Conservation (phyloP, 2,888 invertebrate genomes). For the Dorcus parallelipipedus region DNA sequence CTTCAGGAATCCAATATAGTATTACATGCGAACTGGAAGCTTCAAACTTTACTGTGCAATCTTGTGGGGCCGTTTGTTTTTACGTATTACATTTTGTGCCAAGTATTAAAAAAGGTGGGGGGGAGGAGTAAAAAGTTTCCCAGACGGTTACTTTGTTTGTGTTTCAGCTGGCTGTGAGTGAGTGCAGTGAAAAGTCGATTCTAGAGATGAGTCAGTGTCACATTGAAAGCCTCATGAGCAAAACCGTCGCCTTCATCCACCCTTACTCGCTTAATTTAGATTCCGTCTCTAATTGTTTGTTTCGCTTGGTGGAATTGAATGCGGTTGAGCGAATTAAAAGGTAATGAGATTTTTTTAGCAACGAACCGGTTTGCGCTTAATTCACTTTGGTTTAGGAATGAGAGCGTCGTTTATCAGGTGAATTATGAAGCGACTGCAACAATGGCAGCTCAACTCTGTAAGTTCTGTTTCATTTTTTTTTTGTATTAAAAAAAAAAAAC, state of each 20-base stretch:
- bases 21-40: slow-evolving; percentile 42
- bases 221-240: slow-evolving; percentile 53
- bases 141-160: not conserved
- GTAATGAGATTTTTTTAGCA: slow-evolving; percentile 24
- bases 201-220: slow-evolving; percentile 58
- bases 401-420: no score
- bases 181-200: slow-evolving; percentile 53
- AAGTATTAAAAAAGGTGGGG: slow-evolving; percentile 53
- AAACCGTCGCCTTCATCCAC: slow-evolving; percentile 52
- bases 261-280: slow-evolving; percentile 75
- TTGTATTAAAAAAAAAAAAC: no score
- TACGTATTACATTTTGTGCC: slow-evolving; percentile 55
- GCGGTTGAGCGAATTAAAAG: slow-evolving; percentile 43
- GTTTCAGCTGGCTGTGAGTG: slow-evolving; percentile 30
- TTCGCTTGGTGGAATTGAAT: slow-evolving; percentile 51
- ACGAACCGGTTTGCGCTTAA: not conserved
- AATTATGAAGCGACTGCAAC: no score
- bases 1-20: not conserved
- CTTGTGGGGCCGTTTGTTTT: slow-evolving; percentile 62
- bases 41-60: slow-evolving; percentile 57
- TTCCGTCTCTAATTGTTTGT: slow-evolving; percentile 56
- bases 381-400: no score
- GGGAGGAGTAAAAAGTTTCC: slow-evolving; percentile 3
- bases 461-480: no score
- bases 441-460: no score